A percentile compares a stretch with the other conserved stretches of the same genome.
Evolutionary conservation across 2,888 invertebrate genomes (phyloP).

Genomic region (Hedya salicella): DNA sequence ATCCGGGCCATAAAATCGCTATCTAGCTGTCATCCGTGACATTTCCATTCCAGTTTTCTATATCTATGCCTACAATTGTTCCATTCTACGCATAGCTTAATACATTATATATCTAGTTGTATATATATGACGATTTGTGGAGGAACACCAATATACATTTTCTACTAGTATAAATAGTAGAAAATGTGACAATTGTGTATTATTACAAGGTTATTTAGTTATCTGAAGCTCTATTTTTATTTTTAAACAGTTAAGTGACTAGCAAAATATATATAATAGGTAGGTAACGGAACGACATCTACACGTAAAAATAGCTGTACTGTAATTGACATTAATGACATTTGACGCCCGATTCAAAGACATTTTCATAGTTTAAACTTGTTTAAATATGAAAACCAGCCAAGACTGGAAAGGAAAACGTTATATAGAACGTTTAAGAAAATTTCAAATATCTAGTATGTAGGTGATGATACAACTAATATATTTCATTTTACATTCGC

Average conservation of each 20-base stretch:
- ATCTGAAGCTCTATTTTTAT: too few species aligned
- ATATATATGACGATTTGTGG: not conserved
- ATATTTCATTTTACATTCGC: too few species aligned
- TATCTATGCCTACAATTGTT: conserved; percentile 12
- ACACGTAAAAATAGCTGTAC: conserved; percentile 11
- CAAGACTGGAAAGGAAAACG: too few species aligned
- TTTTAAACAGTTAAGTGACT: too few species aligned
- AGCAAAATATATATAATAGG: too few species aligned
- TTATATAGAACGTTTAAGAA: not conserved
- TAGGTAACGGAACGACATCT: not conserved
- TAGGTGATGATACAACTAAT: too few species aligned
- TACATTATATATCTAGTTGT: too few species aligned
- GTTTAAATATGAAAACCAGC: too few species aligned
- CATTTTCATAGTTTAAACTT: not conserved
- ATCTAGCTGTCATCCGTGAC: conserved; percentile 22
- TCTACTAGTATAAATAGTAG: too few species aligned
- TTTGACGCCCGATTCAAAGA: not conserved
- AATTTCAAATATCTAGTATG: not conserved
- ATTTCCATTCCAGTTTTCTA: conserved; percentile 2
- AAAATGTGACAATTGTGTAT: too few species aligned
- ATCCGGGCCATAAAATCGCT: conserved; percentile 17
- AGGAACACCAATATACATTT: too few species aligned
- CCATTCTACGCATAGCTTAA: conserved; percentile 27
- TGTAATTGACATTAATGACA: conserved; percentile 20
- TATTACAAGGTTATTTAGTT: too few species aligned